Percentiles rank a stretch among this genome's conserved stretches.
phyloP scores from a whole-genome alignment of 2,113 vertebrate species.

The Peucedramus taeniatus region DNA sequence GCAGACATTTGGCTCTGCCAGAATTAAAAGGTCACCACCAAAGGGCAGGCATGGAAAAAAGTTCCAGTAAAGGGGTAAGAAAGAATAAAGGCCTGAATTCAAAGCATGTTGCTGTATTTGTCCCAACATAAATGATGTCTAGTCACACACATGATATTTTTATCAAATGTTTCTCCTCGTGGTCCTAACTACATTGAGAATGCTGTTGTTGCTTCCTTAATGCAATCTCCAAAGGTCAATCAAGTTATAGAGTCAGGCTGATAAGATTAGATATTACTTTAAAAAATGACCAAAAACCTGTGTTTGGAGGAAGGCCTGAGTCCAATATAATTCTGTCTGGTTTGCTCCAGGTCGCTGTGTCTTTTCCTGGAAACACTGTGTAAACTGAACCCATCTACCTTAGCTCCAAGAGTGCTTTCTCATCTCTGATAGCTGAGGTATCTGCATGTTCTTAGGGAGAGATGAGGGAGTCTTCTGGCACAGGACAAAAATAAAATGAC shows the following conservation, averaged over 20 bases:
- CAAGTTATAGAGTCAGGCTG: slow-evolving; percentile 39
- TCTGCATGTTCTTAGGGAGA: neutral
- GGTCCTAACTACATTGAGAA: neutral
- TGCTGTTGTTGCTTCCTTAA: slow-evolving; percentile 13
- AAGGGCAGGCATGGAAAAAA: neutral
- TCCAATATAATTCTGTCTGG: neutral
- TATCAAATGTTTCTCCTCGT: neutral
- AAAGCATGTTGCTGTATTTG: neutral
- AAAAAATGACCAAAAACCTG: slow-evolving; percentile 7
- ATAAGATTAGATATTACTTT: slow-evolving; percentile 52
- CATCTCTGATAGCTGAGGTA: neutral
- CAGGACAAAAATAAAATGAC: slow-evolving; percentile 52
- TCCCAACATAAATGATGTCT: neutral
- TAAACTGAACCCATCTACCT: neutral
- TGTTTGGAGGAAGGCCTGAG: neutral
- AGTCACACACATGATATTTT: slow-evolving; percentile 6
- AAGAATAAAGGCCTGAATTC: neutral
- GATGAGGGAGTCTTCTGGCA: slow-evolving; percentile 21
- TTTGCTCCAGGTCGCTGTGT: neutral
- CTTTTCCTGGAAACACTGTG: neutral
- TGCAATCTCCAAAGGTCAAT: slow-evolving; percentile 50
- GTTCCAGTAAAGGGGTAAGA: neutral
- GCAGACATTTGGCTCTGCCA: neutral
- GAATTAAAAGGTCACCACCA: neutral
- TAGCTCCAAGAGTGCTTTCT: neutral